Base-by-base conservation (phyloP, 23 tunicate genomes). In the Halocynthia aurantium region DNA sequence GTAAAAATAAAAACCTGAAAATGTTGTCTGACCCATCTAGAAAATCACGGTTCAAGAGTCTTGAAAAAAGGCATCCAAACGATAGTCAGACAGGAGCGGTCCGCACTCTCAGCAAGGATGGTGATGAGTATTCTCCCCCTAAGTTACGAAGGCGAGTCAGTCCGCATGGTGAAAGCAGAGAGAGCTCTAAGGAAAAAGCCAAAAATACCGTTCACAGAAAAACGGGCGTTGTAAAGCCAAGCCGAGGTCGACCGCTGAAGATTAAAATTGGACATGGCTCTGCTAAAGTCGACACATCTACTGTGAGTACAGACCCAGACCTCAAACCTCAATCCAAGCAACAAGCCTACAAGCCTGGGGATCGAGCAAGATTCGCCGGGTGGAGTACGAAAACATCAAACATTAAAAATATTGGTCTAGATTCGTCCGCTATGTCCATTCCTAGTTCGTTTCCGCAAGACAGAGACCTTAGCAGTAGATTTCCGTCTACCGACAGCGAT, bases 351-450 rank as follows among this genome's bases (percentile, higher is more conserved):
- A 13, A 52, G 18, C 64, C 60, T 11, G 56, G 31, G 6, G 78
- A 74, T 54, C 57, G 55, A 22, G 78, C 78, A 8, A 74, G 56
- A 54, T 74, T 74, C 22, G 78, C 78, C 18, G 78, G 78, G 10
- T 74, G 78, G 78, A 74, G 60, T 74, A 74, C 78, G 17, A 74
- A 53, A 49, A 54, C 78, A 10, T 74, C 78, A 52, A 56, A 31
- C 44, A 4, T 31, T 0, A 31, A 54, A 20, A 52, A 74, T 49
- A 20, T 74, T 62, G 5, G 18, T 8, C 50, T 31, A 8, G 62
- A 62, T 8, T 20, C 78, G 11, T 54, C 60, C 19, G 56, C 56
- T n/a, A 55, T 22, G 10, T 51, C 57, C 22, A 56, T 52, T 15
- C 20, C 78, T 8, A 51, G 4, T 8, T 54, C 19, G 18, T 74